Conservation (phyloP, 1,140 invertebrate genomes). For the Leptopilina clavipes region DNA sequence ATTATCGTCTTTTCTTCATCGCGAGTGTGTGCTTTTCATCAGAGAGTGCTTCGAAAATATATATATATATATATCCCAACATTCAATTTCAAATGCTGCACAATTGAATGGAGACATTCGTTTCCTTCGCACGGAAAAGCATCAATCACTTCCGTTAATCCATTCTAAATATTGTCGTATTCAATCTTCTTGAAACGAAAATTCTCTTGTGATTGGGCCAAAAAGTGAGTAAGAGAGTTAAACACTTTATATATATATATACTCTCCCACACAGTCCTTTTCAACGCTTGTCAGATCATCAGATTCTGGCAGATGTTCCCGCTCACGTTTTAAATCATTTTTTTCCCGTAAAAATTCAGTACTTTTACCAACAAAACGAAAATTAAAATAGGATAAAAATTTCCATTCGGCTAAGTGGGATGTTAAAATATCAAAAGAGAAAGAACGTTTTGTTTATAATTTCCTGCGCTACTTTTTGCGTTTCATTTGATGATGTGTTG, state of each 20-base stretch:
- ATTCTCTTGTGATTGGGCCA: neutral
- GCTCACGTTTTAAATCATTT: neutral
- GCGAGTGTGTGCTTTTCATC: conserved; percentile 41
- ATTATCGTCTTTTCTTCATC: conserved; percentile 2
- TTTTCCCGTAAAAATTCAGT: too few species aligned
- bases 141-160: neutral
- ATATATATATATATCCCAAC: too few species aligned
- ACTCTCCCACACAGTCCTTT: neutral
- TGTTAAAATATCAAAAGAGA: too few species aligned
- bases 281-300: conserved; percentile 1
- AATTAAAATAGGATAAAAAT: too few species aligned
- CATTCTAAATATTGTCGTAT: neutral
- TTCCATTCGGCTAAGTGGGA: too few species aligned
- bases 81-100: neutral
- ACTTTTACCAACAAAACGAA: too few species aligned
- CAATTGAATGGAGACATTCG: neutral
- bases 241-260: neutral
- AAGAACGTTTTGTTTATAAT: conserved; percentile 14
- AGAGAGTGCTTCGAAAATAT: conserved; percentile 5
- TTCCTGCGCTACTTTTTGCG: too few species aligned
- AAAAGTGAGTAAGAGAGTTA: conserved; percentile 14
- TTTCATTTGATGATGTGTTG: too few species aligned
- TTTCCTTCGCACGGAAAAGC: neutral
- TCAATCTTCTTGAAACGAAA: neutral
- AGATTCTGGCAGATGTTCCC: conserved; percentile 27